Percentiles rank a stretch among this genome's conserved stretches.
These are phyloP conservation scores for Galerucella nymphaeae DNA, from an alignment of 2,888 invertebrate species.

Conservation along the genomic window DNA sequence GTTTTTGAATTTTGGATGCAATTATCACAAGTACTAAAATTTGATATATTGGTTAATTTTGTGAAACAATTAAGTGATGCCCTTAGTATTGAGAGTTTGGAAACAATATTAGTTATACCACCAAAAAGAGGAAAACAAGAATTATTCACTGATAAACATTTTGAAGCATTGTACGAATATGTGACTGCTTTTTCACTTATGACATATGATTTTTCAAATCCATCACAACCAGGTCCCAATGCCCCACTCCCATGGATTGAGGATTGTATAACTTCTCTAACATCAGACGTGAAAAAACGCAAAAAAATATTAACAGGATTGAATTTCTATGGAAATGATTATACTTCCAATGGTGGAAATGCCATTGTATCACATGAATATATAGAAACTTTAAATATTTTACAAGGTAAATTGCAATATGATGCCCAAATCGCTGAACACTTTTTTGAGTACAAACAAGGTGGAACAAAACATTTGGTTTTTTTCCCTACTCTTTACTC, in stretches of 20 bases:
- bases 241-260: conserved; percentile 87
- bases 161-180: conserved; percentile 79
- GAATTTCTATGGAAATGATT: conserved; percentile 95
- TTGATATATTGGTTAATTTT: conserved; percentile 70
- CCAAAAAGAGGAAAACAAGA: conserved; percentile 77
- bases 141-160: conserved; percentile 79
- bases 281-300: conserved; percentile 73
- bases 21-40: conserved; percentile 74
- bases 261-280: conserved; percentile 79
- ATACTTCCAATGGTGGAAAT: conserved; percentile 83
- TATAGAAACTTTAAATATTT: conserved; percentile 77
- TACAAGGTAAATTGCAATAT: conserved; percentile 81
- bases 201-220: conserved; percentile 94
- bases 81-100: conserved; percentile 69
- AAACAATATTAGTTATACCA: conserved; percentile 82
- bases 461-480: conserved; percentile 79
- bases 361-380: conserved; percentile 85
- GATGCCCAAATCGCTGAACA: conserved; percentile 85
- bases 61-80: conserved; percentile 74
- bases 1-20: conserved; percentile 93
- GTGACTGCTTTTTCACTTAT: conserved; percentile 93
- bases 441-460: conserved; percentile 80
- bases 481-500: conserved; percentile 93
- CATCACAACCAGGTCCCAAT: conserved; percentile 88
- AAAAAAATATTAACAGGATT: conserved; percentile 87